phyloP scores from a whole-genome alignment of 2,113 vertebrate species.

The Lophura nycthemera region DNA sequence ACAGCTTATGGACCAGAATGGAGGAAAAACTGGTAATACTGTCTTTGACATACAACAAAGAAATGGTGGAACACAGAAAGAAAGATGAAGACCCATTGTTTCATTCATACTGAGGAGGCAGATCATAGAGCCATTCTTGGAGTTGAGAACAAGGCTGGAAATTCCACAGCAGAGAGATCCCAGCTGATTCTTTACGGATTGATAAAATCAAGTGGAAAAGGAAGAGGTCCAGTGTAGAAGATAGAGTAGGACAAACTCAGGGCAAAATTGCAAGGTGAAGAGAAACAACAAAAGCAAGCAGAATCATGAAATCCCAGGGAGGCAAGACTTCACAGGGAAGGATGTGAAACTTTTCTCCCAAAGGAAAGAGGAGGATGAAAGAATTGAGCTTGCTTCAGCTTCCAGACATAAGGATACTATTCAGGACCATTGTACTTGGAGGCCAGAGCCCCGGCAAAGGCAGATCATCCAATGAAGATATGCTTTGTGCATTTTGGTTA shows the following conservation, averaged over 20 bases:
- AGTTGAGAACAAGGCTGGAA: not conserved
- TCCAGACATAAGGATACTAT: not conserved
- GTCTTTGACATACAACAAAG: not conserved
- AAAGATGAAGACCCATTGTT: not conserved
- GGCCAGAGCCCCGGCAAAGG: not conserved
- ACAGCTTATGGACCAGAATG: not conserved
- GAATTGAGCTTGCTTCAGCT: rapidly evolving
- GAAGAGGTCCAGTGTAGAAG: not conserved
- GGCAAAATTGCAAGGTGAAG: not conserved
- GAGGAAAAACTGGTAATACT: not conserved
- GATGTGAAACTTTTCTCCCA: not conserved
- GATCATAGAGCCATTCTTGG: not conserved
- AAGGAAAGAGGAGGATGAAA: not conserved
- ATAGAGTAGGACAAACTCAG: not conserved
- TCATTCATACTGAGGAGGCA: not conserved
- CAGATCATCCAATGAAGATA: not conserved
- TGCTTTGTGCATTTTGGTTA: not conserved
- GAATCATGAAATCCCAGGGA: not conserved
- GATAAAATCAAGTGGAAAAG: not conserved
- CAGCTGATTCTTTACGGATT: not conserved
- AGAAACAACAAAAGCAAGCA: not conserved
- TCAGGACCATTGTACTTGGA: not conserved
- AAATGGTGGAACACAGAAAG: not conserved
- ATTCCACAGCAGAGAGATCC: not conserved
- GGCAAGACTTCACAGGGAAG: not conserved